Base-by-base conservation (phyloP, 2,888 invertebrate genomes). In the Calameuta idolon region DNA sequence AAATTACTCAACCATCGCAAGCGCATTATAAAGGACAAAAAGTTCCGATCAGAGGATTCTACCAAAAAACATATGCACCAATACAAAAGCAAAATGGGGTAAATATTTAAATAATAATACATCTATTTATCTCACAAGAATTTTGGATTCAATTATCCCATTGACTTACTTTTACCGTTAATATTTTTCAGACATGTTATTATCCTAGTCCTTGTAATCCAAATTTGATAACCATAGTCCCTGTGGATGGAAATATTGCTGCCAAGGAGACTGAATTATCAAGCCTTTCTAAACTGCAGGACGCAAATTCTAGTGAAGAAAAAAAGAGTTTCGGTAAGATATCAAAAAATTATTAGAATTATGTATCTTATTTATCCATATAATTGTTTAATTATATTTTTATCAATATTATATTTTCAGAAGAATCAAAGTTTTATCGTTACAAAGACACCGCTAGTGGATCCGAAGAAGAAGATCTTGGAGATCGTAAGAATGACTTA, bases 151-250 rank as follows among this genome's bases (percentile, higher is more conserved):
- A 23, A 55, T 23, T 55, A 55, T 55, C 9, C 23, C 23, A 55
- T 23, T 55, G 23, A 55, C 9, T 55, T 55, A 40, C 15, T 40
- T 15, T 40, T 15, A 23, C 5, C 2, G 2, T 55, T 55, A 23
- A 73, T 37, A 11, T 40, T 73, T 81, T 85, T 33, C 84, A 88
- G 89, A 89, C 87, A 80, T 77, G 88, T 34, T 87, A 87, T 84
- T 86, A 89, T 80, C 88, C 87, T 40, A 88, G 86, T 74, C 87
- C 85, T 77, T 84, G 87, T 74, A 93, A 92, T 83, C 91, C 92
- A 35, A 93, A 93, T 85, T 86, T 93, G 35, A 93, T 93, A 81
- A 91, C 93, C 55, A 92, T 93, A 73, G 91, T 92, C 75, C 92
- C 92, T 69, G 88, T 92, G 69, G 90, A 90, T 34, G 87, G 90